A percentile compares a stretch with the other conserved stretches of the same genome.
These are phyloP conservation scores for Cranoglanis bouderius DNA, from an alignment of 2,113 vertebrate genomes.

Conservation along the genomic window DNA sequence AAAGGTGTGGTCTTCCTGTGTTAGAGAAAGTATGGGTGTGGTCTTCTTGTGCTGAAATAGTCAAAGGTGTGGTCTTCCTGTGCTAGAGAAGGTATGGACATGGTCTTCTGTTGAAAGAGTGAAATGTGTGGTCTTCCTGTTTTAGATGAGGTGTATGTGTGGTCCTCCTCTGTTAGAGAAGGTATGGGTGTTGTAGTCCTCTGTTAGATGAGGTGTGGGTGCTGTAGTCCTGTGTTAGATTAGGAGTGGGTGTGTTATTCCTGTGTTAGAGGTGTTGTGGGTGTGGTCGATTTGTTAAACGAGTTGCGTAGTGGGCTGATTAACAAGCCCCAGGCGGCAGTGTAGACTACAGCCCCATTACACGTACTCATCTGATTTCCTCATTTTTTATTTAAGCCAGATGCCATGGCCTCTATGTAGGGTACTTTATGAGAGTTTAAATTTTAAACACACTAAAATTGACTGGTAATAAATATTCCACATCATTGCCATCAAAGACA, in stretches of 20 bases:
- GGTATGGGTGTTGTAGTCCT: no score
- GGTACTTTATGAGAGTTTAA: conserved; percentile 75
- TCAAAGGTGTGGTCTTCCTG: neutral
- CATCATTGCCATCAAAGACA: neutral
- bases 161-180: neutral
- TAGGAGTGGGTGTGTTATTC: neutral
- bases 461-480: conserved; percentile 63
- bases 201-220: neutral
- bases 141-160: neutral
- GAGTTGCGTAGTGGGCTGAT: neutral
- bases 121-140: neutral
- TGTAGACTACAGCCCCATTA: conserved; percentile 65
- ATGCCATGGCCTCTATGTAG: conserved; percentile 68
- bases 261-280: neutral
- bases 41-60: neutral
- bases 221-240: neutral
- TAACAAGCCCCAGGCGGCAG: conserved; percentile 56
- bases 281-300: neutral
- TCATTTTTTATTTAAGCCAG: conserved; percentile 74
- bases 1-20: neutral
- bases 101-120: neutral
- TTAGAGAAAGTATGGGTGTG: neutral
- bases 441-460: conserved; percentile 74
- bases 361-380: conserved; percentile 70
- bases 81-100: neutral